Evolutionary conservation across 2,113 vertebrate genomes (phyloP).

Genomic region (Poecilia latipinna): DNA sequence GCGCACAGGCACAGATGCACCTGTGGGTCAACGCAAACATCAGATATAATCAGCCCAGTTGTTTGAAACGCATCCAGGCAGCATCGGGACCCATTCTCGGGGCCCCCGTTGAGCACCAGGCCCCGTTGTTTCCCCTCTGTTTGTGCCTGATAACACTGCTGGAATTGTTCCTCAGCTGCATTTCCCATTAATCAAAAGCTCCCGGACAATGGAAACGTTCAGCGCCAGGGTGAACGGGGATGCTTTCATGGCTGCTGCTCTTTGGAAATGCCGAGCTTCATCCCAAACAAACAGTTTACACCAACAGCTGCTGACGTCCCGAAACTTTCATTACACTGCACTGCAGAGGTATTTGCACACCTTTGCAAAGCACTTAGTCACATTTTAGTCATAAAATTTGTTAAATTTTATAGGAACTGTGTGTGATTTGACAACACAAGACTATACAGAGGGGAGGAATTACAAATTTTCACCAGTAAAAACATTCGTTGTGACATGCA

Average conservation of each 20-base stretch:
- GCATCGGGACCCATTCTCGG: conserved; percentile 37
- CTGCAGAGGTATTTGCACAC: background rate
- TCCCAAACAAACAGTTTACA: conserved; percentile 17
- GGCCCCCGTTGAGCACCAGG: conserved; percentile 43
- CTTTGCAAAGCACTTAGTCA: background rate
- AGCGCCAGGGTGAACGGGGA: conserved; percentile 27
- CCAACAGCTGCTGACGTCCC: conserved; percentile 28
- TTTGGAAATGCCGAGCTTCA: conserved; percentile 39
- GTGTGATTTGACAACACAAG: background rate
- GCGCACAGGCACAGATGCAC: conserved; percentile 25
- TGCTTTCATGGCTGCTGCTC: conserved; percentile 47
- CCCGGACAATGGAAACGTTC: conserved; percentile 58
- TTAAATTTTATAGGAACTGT: background rate
- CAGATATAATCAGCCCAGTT: conserved; percentile 38
- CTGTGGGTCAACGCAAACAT: conserved; percentile 46
- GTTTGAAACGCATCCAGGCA: conserved; percentile 35
- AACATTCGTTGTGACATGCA: background rate
- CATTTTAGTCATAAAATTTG: background rate
- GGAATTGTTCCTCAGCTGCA: conserved; percentile 66
- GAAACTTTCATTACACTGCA: background rate
- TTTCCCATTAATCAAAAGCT: conserved; percentile 69
- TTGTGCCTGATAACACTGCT: conserved; percentile 74
- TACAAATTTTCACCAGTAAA: background rate
- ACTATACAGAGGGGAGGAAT: too few species aligned
- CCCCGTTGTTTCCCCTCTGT: conserved; percentile 61